Percentiles rank a stretch among this genome's conserved stretches.
Evolutionary conservation across 2,113 vertebrate genomes (phyloP).

Genomic region (Canis aureus): DNA sequence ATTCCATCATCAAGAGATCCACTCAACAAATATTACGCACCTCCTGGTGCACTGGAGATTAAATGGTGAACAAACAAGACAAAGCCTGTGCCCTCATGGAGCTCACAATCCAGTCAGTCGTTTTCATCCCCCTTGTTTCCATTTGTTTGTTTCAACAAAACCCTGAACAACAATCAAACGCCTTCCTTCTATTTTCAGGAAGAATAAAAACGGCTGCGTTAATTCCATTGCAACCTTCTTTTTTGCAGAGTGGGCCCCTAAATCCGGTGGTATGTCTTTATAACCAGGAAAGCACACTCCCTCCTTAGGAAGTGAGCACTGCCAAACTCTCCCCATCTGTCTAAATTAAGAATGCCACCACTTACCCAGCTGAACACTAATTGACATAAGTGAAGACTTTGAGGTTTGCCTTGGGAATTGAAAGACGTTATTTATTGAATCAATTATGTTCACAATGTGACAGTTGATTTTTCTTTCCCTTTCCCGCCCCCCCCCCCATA

Average conservation of each 20-base stretch:
- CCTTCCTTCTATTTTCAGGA: neutral
- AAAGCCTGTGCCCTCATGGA: neutral
- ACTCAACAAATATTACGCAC: neutral
- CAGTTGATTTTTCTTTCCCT: constrained; percentile 67
- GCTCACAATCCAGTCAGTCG: neutral
- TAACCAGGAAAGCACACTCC: constrained; percentile 41
- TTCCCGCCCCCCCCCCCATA: constrained; percentile 1
- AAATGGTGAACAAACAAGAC: neutral
- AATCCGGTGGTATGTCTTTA: neutral
- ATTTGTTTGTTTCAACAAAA: constrained; percentile 27
- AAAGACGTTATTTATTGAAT: constrained; percentile 80
- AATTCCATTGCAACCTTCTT: constrained; percentile 50
- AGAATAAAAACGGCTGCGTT: constrained; percentile 17
- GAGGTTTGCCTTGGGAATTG: constrained; percentile 79
- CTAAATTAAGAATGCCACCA: constrained; percentile 66
- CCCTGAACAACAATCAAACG: constrained; percentile 16
- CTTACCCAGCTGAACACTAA: constrained; percentile 71
- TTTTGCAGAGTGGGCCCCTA: neutral
- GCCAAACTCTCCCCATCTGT: neutral
- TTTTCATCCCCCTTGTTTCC: neutral
- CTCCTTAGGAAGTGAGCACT: neutral
- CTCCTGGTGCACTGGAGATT: neutral
- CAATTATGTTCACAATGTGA: constrained; percentile 80
- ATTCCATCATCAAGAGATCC: neutral
- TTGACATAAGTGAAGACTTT: constrained; percentile 65